A percentile compares a stretch with the other conserved stretches of the same genome.
These are phyloP conservation scores for Cosmia pyralina DNA, from an alignment of 2,888 invertebrate species.

Conservation along the genomic window DNA sequence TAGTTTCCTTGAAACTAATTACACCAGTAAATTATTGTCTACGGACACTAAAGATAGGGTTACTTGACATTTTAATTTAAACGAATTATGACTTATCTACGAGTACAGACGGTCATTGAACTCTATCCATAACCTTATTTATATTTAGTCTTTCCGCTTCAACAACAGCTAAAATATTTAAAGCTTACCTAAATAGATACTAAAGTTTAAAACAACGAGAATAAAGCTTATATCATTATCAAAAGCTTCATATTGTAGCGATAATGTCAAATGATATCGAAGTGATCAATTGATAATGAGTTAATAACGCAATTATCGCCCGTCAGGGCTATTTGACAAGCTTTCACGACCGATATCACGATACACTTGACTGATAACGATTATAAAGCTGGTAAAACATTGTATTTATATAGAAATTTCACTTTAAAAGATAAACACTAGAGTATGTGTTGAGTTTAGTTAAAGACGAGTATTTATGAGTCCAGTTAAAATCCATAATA, in stretches of 20 bases:
- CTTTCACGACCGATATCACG: conserved; percentile 53
- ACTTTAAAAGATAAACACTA: conserved; percentile 15
- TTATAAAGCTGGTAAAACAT: conserved; percentile 22
- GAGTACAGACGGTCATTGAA: conserved; percentile 36
- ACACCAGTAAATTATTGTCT: conserved; percentile 16
- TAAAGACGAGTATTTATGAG: conserved; percentile 26
- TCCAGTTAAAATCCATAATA: conserved; percentile 27
- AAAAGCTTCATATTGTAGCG: conserved; percentile 21
- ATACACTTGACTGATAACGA: conserved; percentile 55
- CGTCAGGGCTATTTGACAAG: conserved; percentile 40
- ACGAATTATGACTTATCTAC: not conserved
- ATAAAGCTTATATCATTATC: conserved; percentile 5
- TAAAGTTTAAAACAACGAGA: conserved; percentile 19
- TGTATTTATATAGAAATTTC: conserved; percentile 27
- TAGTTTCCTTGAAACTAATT: not conserved
- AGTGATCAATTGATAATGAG: conserved; percentile 52
- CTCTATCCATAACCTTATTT: not conserved
- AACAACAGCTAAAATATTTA: not conserved
- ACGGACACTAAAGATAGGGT: conserved; percentile 31
- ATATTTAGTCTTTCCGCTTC: not conserved
- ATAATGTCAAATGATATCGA: conserved; percentile 43
- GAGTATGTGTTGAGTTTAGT: not conserved
- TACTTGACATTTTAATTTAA: conserved; percentile 18
- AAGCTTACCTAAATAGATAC: not conserved
- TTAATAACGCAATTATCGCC: conserved; percentile 49